Evolutionary conservation across 1,140 invertebrate genomes (phyloP).

Genomic region (Bombus consobrinus): DNA sequence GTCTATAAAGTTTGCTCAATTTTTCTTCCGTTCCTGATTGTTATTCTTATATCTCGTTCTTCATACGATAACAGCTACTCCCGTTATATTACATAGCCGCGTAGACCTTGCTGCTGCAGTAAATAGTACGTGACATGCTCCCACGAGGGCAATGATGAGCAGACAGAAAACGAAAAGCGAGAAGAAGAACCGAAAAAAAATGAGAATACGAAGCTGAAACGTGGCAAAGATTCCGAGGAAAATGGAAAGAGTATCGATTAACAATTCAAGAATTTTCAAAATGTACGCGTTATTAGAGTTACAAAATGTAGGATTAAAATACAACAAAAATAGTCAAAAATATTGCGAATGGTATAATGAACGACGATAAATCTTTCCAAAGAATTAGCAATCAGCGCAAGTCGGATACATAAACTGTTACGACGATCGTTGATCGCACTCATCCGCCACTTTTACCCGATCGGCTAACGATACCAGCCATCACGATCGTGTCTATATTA

Average conservation of each 20-base stretch:
- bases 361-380: background rate
- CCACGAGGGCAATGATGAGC: background rate
- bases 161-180: background rate
- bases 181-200: background rate
- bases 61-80: constrained; percentile 45
- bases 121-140: constrained; percentile 43
- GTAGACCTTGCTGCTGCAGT: constrained; percentile 3
- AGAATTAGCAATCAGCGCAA: background rate
- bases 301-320: too few relatives aligned
- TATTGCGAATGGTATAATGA: too few relatives aligned
- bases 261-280: background rate
- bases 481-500: constrained; percentile 14
- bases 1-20: constrained; percentile 38
- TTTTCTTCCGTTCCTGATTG: constrained; percentile 41
- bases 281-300: too few relatives aligned
- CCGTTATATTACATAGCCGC: constrained; percentile 27
- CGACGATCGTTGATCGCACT: background rate
- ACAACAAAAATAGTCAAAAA: too few relatives aligned
- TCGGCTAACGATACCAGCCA: constrained; percentile 6
- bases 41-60: constrained; percentile 46
- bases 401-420: background rate
- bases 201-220: background rate
- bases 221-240: constrained; percentile 18
- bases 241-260: constrained; percentile 68
- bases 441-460: background rate